Evolutionary conservation across 2,888 invertebrate species (phyloP), one percentile per base, ranked within the genome.

Genomic region (Cactoblastis cactorum): DNA sequence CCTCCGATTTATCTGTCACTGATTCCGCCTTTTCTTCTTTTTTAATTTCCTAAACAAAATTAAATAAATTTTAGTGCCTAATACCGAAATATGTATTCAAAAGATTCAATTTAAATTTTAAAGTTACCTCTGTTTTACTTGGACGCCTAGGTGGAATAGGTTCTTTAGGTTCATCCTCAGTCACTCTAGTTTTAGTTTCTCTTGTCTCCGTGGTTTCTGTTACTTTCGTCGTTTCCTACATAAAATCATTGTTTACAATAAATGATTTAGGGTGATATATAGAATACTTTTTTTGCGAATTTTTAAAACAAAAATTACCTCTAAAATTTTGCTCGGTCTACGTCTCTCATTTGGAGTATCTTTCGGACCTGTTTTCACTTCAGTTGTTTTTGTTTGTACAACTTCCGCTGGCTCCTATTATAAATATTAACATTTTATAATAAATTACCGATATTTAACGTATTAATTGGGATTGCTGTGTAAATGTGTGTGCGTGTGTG

Each of bases 331-430:
- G 37, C 46, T 51, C 22, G 52, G 34, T 19, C 35, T 45, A 34
- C 41, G 28, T 17, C 28, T 39, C 5, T 53, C 50, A 39, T 50
- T 51, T 12, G 51, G 49, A 22, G 50, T 52, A 3, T 56, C 51
- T 8, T 49, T n/a, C 3, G 59, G 56, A 17, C 50, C 34, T 57
- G 66, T 65, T 59, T 74, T 75, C 3, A 57, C 57, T 57, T 74
- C 65, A 12, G 61, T 64, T 17, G 65, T 64, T 46, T 71, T 68
- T 12, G 58, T 59, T 54, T 72, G 63, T 35, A 67, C 69, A 24
- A 71, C 55, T 49, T 72, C 71, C 53, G 74, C 69, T 19, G 60
- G 67, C 34, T 71, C 76, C 80, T 81, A 54, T 57, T 28, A 35
- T 52, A 59, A 12, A 47, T 43, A 39, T 49, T 53, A 14, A 50